These are phyloP conservation scores for Hylaeus volcanicus DNA, from an alignment of 1,140 invertebrate species.

Conservation along the genomic window DNA sequence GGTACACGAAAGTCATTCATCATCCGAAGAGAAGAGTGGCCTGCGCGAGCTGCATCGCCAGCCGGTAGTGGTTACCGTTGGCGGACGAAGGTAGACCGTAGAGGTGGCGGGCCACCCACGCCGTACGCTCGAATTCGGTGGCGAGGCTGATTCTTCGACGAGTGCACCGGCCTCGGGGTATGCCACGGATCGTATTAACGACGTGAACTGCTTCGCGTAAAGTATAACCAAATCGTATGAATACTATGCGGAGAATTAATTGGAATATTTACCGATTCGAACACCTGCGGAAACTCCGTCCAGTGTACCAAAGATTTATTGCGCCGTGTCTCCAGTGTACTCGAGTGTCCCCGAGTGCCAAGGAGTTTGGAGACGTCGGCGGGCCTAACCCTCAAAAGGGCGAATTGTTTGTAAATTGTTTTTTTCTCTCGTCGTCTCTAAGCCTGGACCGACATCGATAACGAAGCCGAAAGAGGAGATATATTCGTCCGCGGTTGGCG, in stretches of 20 bases:
- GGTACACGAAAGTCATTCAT: conserved; percentile 66
- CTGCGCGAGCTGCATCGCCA: conserved; percentile 38
- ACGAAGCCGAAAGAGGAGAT: too few species aligned
- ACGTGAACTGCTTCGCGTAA: too few species aligned
- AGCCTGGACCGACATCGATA: background rate
- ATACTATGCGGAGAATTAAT: too few species aligned
- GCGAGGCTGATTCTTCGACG: conserved; percentile 41
- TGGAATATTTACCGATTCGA: too few species aligned
- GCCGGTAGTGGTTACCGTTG: conserved; percentile 24
- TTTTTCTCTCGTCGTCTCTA: too few species aligned
- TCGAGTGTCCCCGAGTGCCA: too few species aligned
- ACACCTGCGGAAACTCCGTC: too few species aligned
- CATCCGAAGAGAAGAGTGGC: conserved; percentile 61
- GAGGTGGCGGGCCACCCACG: conserved; percentile 72
- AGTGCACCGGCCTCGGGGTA: background rate
- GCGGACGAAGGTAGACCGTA: conserved; percentile 46
- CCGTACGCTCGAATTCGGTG: conserved; percentile 68
- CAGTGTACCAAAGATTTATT: too few species aligned
- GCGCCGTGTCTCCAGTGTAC: too few species aligned
- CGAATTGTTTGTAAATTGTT: background rate
- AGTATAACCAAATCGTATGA: too few species aligned
- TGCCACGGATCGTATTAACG: too few species aligned
- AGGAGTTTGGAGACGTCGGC: too few species aligned
- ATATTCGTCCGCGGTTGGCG: background rate
- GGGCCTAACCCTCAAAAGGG: background rate